Evolutionary conservation across 2,888 invertebrate species (phyloP), one percentile per base, ranked within the genome.

Genomic region (Polyommatus icarus): DNA sequence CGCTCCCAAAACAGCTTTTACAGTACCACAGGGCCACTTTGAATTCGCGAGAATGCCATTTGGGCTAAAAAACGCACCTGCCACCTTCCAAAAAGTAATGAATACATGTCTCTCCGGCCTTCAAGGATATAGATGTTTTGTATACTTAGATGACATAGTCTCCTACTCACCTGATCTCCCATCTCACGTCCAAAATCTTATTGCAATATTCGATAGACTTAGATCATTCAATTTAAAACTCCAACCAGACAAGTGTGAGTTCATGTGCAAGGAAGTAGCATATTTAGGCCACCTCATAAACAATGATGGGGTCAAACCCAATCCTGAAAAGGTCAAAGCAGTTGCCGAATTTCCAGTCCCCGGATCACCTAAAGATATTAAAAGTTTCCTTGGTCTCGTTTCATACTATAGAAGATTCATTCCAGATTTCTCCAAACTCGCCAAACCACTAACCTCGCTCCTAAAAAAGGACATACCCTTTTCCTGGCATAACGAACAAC

Each of bases 361-460:
- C 1, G 24, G 24, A 24, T 24, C 24, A 24, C 24, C 24, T 24
- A 24, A 24, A 24, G 1, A 24, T 24, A 24, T 24, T 24, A 24
- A 24, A 24, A 24, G 24, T 24, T 24, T 24, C 24, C 24, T 24
- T 24, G 24, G 24, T 24, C 24, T 24, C 24, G 24, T 80, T 5
- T 78, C 78, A 0, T 80, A 78, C 18, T 80, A 80, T 29, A 29
- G 79, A 36, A 36, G 6, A 36, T 36, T 36, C 36, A 36, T 36
- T 36, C 36, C 36, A 36, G 36, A 36, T 6, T 84, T 77, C 18
- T 80, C 83, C 46, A 61, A 78, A 73, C 76, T 81, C 8, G 79
- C 83, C 10, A 82, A 84, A 81, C 82, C 83, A 18, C 59, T 82
- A 67, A 81, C 79, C 7, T 29, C 20, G 8, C 73, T 67, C 6